Conservation (phyloP, 1,140 invertebrate genomes). For the Microplitis mediator region DNA sequence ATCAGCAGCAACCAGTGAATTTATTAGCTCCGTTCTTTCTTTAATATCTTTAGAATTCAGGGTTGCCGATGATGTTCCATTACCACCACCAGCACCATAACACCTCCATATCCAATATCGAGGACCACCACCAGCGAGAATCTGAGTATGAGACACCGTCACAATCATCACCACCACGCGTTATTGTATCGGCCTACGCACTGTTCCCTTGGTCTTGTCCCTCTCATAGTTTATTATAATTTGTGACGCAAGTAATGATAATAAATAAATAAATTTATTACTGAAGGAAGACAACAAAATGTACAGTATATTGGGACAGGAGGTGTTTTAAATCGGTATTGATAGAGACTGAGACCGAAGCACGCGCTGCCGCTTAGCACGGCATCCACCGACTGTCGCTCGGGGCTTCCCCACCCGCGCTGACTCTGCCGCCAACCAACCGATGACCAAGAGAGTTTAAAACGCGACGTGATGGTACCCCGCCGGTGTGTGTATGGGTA, state of each 20-base stretch:
- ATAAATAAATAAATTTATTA: too few relatives aligned
- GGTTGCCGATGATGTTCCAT: neutral
- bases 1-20: neutral
- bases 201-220: neutral
- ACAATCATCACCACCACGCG: slow-evolving; percentile 3
- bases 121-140: too few relatives aligned
- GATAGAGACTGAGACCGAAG: slow-evolving; percentile 6
- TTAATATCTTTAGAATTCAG: neutral
- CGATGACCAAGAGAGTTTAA: neutral
- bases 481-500: neutral
- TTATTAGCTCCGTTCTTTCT: neutral
- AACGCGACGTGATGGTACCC: neutral
- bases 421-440: neutral
- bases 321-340: neutral
- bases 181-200: neutral
- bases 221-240: too few relatives aligned
- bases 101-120: neutral
- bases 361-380: slow-evolving; percentile 29
- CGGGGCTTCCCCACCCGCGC: slow-evolving; percentile 35
- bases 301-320: neutral
- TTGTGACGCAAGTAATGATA: neutral
- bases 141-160: too few relatives aligned
- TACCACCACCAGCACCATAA: neutral
- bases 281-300: neutral
- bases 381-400: slow-evolving; percentile 36